Base-by-base conservation (phyloP, 2,113 vertebrate genomes). In the Plestiodon gilberti region DNA sequence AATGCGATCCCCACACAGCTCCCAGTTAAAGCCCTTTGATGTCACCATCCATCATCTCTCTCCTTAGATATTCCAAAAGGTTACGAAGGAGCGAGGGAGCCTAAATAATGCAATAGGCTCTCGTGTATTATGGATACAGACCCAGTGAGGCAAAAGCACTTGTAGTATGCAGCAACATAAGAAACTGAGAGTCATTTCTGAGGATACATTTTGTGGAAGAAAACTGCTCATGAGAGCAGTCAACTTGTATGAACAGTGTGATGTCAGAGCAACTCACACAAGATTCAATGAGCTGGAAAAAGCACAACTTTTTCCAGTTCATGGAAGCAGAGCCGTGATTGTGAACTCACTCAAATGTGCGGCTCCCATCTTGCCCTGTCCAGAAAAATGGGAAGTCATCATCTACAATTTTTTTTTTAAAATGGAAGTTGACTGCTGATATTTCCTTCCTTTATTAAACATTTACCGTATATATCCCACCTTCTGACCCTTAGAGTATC, bases 31-130 rank as follows among this genome's bases (percentile, higher is more conserved):
- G 28, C 18, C 64, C 64, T 71, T 70, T 82, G 30, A 35, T 87
- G 52, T 83, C 81, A 83, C 38, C 86, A 52, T 57, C 75, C 75
- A 85, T 78, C 75, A 57, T 30, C n/a, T 61, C 52, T 61, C 67
- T 48, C 40, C n/a, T 81, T 48, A 48, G 40, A 70, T 30, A 71
- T 78, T 78, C 55, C 30, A 70, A 83, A 35, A 88, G 14, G 62
- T 62, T 61, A 61, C 40, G 48, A 64, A 70, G 62, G 57, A 59
- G 23, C 33, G 59, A 8, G 20, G 64, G n/a, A 83, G 20, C 38
- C 74, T 78, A 87, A 83, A 78, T 70, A 70, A 83, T 78, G 81
- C 52, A 87, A n/a, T 5, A 82, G 73, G 38, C 33, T 43, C 67
- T 22, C 55, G 62, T 80, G 65, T 43, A 70, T 85, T 70, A 70